Base-by-base conservation (phyloP, 2,113 vertebrate genomes). In the Orientallactaga bullata region DNA sequence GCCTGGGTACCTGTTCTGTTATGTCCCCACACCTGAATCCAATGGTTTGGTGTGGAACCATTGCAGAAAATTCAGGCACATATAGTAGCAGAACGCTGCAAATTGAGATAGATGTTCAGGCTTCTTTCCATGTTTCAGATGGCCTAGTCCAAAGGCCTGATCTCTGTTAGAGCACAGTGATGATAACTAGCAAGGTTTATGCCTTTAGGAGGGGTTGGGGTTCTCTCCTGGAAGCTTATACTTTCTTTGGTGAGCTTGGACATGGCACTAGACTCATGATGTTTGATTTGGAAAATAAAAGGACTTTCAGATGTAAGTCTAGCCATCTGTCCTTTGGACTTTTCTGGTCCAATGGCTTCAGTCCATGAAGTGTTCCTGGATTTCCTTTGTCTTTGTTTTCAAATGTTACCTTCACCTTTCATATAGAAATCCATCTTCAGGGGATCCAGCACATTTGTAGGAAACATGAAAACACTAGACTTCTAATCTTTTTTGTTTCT, bases 351-450 rank as follows among this genome's bases (percentile, higher is more conserved):
- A 21, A 0, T 32, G 16, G 28, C 65, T 93, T 79, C 68, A 78
- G 51, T 78, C 32, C 30, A 3, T 23, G 55, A 37, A 58, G 12
- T 15, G 77, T 80, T 82, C 15, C 5, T 90, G 15, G 39, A 63
- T 47, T 86, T 76, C 32, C 3, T 47, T 93, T 87, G 58, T 58
- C 60, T 93, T 85, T 17, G 60, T 88, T 96, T 92, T 66, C 63
- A 93, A 81, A 82, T 73, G 91, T 20, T 28, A 24, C 55, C 7
- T 86, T 93, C 80, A 73, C 11, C 51, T n/a, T 72, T 93, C 32
- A 39, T 30, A 32, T 21, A 71, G 88, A 95, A 83, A 72, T 71
- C 47, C 17, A 76, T n/a, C 83, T 93, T 72, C 82, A 94, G 84
- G 51, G 35, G 42, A 32, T 74, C 26, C 15, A 51, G 58, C 72